Evolutionary conservation across 1,140 invertebrate genomes (phyloP).

Genomic region (Hylyphantes graminicola): DNA sequence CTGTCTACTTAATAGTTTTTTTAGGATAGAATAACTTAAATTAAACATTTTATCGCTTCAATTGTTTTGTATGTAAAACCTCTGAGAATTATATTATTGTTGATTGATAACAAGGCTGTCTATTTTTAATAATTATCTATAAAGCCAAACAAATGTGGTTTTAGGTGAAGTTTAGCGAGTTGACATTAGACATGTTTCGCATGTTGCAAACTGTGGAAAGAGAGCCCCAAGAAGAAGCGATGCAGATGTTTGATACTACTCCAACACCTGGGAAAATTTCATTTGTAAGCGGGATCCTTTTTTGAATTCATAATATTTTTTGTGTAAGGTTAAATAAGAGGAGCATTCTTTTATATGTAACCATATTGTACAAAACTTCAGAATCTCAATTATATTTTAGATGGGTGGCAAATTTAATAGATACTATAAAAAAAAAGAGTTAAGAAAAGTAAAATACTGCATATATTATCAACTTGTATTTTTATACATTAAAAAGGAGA

Average conservation of each 20-base stretch:
- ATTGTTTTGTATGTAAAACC: too few species aligned
- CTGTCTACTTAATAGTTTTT: too few species aligned
- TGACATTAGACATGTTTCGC: conserved; percentile 98
- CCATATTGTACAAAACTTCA: neutral
- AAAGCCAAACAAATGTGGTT: neutral
- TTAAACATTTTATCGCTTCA: too few species aligned
- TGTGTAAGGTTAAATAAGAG: too few species aligned
- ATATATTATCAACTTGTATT: too few species aligned
- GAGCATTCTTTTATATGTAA: neutral
- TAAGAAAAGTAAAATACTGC: too few species aligned
- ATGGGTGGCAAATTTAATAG: neutral
- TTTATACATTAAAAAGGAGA: too few species aligned
- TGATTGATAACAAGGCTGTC: too few species aligned
- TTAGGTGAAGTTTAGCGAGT: conserved; percentile 94
- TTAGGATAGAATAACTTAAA: too few species aligned
- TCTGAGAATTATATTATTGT: too few species aligned
- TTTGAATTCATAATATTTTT: neutral
- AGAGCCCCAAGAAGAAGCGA: conserved; percentile 76
- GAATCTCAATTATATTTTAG: neutral
- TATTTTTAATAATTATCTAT: too few species aligned
- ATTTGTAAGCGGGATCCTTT: conserved; percentile 63
- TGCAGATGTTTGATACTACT: conserved; percentile 86
- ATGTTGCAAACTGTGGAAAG: conserved; percentile 95
- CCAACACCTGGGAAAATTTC: conserved; percentile 80
- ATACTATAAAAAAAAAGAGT: neutral